Evolutionary conservation across 2,797 vertebrate species (phyloP), one percentile per base, ranked within the genome.

Genomic region (Forpus xanthops): DNA sequence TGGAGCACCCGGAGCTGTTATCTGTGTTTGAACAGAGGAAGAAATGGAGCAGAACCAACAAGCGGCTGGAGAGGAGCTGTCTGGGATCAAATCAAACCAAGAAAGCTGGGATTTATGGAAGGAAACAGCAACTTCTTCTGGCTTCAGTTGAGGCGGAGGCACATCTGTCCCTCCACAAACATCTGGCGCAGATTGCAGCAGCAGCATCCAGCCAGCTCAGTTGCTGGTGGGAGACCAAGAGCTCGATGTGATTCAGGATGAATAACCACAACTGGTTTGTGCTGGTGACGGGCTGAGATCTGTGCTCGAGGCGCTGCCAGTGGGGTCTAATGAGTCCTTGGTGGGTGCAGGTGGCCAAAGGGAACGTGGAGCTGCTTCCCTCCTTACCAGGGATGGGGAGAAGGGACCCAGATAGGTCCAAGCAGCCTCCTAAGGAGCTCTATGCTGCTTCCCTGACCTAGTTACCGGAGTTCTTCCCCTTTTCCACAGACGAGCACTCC

Each of bases 161-260:
- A 35, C 94, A 21, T 94, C 94, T 95, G 95, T 94, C 96, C 68
- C 97, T 93, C 96, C 92, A 55, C 97, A 96, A 94, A 96, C 97
- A 96, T 97, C 97, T 96, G 84, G 85, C 92, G 88, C 81, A 49
- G 9, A 28, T 15, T 4, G 33, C 37, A 45, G 33, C 87, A 28
- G 89, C 73, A 20, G 96, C 76, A 97, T 95, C 91, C 96, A 79
- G 93, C 94, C 96, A 94, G 97, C 95, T 87, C 66, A 92, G 71
- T 19, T 42, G 49, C 77, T 27, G 1, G 20, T 6, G 31, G 68
- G 71, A 50, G 18, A 58, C 16, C 16, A 5, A 39, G 79, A 11
- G 61, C 37, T 27, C 31, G 45, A 6, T 47, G 58, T 4, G 73
- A 67, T 85, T 53, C 74, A 50, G 65, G 86, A 55, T 52, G 86